Percentiles rank a stretch among this genome's conserved stretches.
Conservation (phyloP, 2,113 vertebrate genomes). For the Xyliphius kryptos region DNA sequence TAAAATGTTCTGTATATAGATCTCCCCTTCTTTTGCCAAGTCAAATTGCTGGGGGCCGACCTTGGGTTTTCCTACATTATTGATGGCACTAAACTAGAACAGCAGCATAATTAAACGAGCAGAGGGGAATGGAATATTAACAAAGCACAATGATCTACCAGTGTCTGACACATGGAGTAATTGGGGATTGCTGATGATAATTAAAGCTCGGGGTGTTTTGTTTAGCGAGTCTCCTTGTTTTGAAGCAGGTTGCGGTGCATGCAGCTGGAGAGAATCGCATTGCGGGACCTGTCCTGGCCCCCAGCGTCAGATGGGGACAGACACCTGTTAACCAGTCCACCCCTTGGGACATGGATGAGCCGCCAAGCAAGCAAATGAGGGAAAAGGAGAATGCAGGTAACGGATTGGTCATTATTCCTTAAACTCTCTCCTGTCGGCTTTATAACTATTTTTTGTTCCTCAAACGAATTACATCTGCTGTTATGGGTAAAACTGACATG, state of each 20-base stretch:
- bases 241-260: constrained; percentile 76
- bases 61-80: constrained; percentile 44
- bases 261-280: constrained; percentile 85
- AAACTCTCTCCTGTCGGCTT: no score
- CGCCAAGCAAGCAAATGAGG: constrained; percentile 90
- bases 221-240: constrained; percentile 18
- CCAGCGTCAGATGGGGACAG: constrained; percentile 93
- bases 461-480: no score
- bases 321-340: constrained; percentile 98
- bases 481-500: no score
- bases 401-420: no score
- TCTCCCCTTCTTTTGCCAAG: constrained; percentile 34
- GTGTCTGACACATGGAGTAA: constrained; percentile 30
- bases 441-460: no score
- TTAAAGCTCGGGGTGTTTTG: constrained; percentile 36
- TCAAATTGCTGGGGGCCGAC: constrained; percentile 38
- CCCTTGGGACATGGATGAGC: constrained; percentile 97
- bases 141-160: constrained; percentile 38
- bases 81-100: constrained; percentile 44
- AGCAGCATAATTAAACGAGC: constrained; percentile 41
- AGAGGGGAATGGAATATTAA: constrained; percentile 44
- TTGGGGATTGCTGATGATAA: constrained; percentile 25
- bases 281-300: constrained; percentile 78
- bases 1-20: constrained; percentile 43
- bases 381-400: constrained; percentile 88